Evolutionary conservation across 2,797 vertebrate species (phyloP).

Genomic region (Natrix natrix): DNA sequence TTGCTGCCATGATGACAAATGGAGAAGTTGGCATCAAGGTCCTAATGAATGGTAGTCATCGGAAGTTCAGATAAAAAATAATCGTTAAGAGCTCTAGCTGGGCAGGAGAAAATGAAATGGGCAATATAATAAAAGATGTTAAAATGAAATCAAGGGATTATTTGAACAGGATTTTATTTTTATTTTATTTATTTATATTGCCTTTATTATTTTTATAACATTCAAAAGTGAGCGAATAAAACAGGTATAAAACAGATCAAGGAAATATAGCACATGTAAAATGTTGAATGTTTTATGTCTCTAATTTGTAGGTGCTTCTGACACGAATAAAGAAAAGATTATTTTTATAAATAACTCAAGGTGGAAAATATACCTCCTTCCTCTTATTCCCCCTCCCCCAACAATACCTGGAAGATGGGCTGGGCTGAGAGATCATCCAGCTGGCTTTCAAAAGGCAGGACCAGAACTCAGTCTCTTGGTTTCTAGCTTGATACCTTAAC

Average conservation of each 20-base stretch:
- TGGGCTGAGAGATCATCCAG: no score
- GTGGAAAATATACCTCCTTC: background rate
- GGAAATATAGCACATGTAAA: background rate
- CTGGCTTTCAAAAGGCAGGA: no score
- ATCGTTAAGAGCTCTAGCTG: background rate
- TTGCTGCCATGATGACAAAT: background rate
- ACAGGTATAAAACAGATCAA: background rate
- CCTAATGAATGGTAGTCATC: no score
- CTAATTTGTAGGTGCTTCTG: background rate
- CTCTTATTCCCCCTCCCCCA: background rate
- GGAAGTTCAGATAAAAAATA: background rate
- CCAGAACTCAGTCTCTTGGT: no score
- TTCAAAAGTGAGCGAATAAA: background rate
- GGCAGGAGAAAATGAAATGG: background rate
- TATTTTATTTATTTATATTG: background rate
- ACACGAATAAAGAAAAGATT: background rate
- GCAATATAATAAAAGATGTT: background rate
- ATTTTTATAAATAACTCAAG: background rate
- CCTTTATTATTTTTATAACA: background rate
- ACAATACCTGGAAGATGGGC: background rate
- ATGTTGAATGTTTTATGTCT: background rate
- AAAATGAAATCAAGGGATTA: background rate
- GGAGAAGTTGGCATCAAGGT: background rate
- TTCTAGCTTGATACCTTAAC: no score
- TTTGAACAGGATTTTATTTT: background rate